Percentiles rank a stretch among this genome's conserved stretches.
Conservation (phyloP, 2,113 vertebrate genomes). For the Anas platyrhynchos region DNA sequence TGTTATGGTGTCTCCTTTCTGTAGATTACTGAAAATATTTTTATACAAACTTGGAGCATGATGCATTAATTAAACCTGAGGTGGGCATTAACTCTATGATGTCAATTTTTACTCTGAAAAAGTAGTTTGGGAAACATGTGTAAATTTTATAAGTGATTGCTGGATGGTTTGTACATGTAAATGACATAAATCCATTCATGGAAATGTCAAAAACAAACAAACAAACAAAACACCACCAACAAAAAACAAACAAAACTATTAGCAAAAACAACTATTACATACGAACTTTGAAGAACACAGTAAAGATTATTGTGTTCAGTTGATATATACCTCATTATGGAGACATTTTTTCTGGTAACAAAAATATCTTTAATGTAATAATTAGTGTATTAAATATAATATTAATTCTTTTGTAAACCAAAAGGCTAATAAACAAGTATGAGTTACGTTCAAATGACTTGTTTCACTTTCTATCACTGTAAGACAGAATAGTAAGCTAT, state of each 20-base stretch:
- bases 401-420: not conserved
- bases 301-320: not conserved
- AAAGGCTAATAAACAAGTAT: not conserved
- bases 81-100: not conserved
- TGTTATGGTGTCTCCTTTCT: not conserved
- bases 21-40: not conserved
- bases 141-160: not conserved
- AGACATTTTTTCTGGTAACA: not conserved
- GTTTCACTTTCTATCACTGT: not conserved
- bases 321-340: not conserved
- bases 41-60: not conserved
- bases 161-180: too few relatives aligned
- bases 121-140: not conserved
- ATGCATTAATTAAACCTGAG: not conserved
- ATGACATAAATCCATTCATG: not conserved
- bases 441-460: not conserved
- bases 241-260: not conserved
- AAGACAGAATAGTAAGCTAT: not conserved
- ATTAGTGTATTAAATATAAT: not conserved
- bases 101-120: not conserved
- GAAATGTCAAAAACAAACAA: too few relatives aligned
- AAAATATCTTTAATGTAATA: not conserved
- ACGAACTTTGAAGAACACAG: not conserved
- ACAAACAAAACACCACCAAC: too few relatives aligned
- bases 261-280: not conserved